Evolutionary conservation across 2,797 vertebrate genomes (phyloP).

Genomic region (Eulemur rubriventer): DNA sequence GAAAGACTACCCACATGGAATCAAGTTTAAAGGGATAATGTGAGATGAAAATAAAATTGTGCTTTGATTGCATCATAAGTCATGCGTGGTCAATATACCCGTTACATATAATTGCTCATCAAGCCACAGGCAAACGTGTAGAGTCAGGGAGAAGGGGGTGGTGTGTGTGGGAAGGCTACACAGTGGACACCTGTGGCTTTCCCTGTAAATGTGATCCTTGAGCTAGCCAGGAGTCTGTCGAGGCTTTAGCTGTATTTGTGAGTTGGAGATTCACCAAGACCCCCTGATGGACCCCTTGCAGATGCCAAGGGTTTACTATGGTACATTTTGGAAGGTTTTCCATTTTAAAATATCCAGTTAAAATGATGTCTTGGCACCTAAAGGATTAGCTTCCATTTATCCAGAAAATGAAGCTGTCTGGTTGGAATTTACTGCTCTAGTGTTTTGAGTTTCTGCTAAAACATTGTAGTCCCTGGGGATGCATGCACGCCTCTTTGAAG

Average conservation of each 20-base stretch:
- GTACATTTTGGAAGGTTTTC: conserved; percentile 60
- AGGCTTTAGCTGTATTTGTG: conserved; percentile 28
- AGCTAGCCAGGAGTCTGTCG: conserved; percentile 46
- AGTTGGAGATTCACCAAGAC: conserved; percentile 73
- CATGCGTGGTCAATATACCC: conserved; percentile 16
- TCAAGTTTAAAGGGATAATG: conserved; percentile 54
- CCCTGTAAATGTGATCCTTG: conserved; percentile 51
- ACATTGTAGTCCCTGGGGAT: background rate
- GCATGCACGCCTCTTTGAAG: background rate
- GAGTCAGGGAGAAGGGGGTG: background rate
- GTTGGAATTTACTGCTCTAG: conserved; percentile 43
- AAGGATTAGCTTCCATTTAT: conserved; percentile 71
- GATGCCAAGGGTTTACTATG: conserved; percentile 58
- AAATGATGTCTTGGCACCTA: conserved; percentile 69
- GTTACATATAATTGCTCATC: conserved; percentile 61
- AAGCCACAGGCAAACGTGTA: background rate
- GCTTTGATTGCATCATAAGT: conserved; percentile 59
- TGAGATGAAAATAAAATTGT: conserved; percentile 33
- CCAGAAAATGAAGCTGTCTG: conserved; percentile 65
- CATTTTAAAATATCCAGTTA: conserved; percentile 61
- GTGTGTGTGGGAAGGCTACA: background rate
- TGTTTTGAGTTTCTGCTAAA: conserved; percentile 56
- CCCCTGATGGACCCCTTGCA: conserved; percentile 24
- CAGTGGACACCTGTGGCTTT: conserved; percentile 59
- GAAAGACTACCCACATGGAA: background rate